phyloP scores from a whole-genome alignment of 2,113 vertebrate genomes.

The Petromus typicus region DNA sequence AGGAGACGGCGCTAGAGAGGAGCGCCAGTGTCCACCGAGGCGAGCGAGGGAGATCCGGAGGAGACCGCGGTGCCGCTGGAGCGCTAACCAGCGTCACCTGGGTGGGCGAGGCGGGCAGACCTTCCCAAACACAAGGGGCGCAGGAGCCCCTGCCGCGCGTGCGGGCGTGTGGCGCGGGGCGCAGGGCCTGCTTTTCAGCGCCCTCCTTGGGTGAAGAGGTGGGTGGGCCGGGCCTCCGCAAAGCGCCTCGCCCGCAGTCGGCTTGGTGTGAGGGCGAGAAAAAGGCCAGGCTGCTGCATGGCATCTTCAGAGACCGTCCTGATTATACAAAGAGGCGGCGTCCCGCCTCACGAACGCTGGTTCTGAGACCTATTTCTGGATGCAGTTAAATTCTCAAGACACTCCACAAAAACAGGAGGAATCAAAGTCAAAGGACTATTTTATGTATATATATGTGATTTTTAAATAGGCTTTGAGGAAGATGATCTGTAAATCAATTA shows the following conservation, averaged over 20 bases:
- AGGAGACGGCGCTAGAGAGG: fast-evolving
- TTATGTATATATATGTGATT: background rate
- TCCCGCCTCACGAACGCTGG: background rate
- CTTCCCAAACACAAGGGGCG: no score
- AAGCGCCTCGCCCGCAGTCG: fast-evolving
- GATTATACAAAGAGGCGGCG: background rate
- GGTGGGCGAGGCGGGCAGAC: background rate
- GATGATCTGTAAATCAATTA: background rate
- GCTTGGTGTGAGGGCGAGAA: background rate
- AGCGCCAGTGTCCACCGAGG: background rate
- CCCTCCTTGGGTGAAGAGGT: background rate
- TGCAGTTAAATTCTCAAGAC: background rate
- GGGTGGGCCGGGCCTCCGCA: fast-evolving
- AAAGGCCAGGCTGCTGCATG: background rate
- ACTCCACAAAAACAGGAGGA: background rate
- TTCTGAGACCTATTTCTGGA: background rate
- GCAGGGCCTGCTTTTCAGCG: background rate
- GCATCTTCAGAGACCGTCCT: background rate
- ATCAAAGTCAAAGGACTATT: background rate
- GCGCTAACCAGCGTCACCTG: background rate
- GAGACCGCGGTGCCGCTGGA: background rate
- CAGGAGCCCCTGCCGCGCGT: no score
- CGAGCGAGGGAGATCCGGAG: background rate
- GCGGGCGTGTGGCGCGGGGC: no score
- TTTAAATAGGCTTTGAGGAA: background rate